Evolutionary conservation across 2,797 vertebrate species (phyloP).

Genomic region (Trachops cirrhosus): DNA sequence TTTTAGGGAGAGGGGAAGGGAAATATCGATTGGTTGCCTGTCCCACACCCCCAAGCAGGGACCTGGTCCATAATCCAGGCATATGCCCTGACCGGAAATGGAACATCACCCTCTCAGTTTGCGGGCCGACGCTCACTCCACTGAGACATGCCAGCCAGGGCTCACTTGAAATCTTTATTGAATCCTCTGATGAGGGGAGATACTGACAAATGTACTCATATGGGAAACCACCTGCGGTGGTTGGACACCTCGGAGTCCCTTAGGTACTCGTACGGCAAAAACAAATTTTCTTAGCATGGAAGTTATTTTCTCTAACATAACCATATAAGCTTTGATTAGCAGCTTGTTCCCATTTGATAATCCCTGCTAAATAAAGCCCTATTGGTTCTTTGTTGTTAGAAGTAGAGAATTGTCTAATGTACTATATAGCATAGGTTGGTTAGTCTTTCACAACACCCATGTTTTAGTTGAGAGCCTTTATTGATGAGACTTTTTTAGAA

Average conservation of each 20-base stretch:
- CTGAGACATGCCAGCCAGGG: neutral
- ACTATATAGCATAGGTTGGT: neutral
- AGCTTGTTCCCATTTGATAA: neutral
- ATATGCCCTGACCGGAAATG: neutral
- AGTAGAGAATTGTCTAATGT: neutral
- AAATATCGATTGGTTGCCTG: neutral
- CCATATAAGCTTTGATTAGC: neutral
- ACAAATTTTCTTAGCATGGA: neutral
- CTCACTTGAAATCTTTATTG: slow-evolving; percentile 18
- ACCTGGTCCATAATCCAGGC: neutral
- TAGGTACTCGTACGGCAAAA: neutral
- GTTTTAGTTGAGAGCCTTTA: slow-evolving; percentile 30
- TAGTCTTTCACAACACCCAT: neutral
- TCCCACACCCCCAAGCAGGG: neutral
- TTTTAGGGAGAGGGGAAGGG: too few species aligned
- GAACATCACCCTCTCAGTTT: neutral
- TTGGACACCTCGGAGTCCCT: neutral
- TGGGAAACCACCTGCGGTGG: neutral
- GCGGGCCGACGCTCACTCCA: neutral
- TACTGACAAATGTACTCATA: neutral
- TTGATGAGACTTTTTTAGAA: neutral
- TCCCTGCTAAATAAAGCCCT: slow-evolving; percentile 20
- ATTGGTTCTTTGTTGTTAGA: neutral
- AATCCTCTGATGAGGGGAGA: neutral
- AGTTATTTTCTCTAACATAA: neutral